These are phyloP conservation scores for Pyrocoelia pectoralis DNA, from an alignment of 2,888 invertebrate species.

Conservation along the genomic window DNA sequence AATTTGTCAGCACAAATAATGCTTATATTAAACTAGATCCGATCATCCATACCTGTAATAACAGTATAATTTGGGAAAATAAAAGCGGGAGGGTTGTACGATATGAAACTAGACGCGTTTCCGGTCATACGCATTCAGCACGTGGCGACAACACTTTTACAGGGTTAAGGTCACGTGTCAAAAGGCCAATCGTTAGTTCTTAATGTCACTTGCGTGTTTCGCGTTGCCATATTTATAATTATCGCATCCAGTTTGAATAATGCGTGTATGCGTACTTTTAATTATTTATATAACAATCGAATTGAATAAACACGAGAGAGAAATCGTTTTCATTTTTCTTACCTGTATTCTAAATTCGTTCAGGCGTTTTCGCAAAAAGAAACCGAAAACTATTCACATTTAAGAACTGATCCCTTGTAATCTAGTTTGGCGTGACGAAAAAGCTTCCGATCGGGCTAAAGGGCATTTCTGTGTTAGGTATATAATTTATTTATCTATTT, in stretches of 20 bases:
- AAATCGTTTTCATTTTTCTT: background rate
- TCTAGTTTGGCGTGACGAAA: slow-evolving; percentile 45
- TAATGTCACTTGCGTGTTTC: slow-evolving; percentile 39
- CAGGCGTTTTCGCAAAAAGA: background rate
- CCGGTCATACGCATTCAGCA: slow-evolving; percentile 35
- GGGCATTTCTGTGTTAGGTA: slow-evolving; percentile 34
- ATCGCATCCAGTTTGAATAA: slow-evolving; percentile 25
- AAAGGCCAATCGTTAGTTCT: slow-evolving; percentile 43
- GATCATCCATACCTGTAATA: slow-evolving; percentile 3
- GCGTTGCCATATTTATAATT: slow-evolving; percentile 32
- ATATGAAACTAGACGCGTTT: slow-evolving; percentile 37
- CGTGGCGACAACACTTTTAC: slow-evolving; percentile 37
- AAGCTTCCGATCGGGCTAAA: slow-evolving; percentile 38
- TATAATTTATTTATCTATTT: slow-evolving; percentile 45
- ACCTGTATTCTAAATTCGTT: background rate
- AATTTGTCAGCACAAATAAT: background rate
- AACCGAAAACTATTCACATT: background rate
- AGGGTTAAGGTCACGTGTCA: slow-evolving; percentile 45
- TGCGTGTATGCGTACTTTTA: slow-evolving; percentile 15
- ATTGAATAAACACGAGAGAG: background rate
- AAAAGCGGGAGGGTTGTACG: slow-evolving; percentile 27
- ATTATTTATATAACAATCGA: slow-evolving; percentile 7
- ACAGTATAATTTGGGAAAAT: slow-evolving; percentile 14
- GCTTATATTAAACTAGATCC: background rate
- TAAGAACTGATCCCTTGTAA: slow-evolving; percentile 42